Evolutionary conservation across 2,113 vertebrate genomes (phyloP).

Genomic region (Petaurus breviceps): DNA sequence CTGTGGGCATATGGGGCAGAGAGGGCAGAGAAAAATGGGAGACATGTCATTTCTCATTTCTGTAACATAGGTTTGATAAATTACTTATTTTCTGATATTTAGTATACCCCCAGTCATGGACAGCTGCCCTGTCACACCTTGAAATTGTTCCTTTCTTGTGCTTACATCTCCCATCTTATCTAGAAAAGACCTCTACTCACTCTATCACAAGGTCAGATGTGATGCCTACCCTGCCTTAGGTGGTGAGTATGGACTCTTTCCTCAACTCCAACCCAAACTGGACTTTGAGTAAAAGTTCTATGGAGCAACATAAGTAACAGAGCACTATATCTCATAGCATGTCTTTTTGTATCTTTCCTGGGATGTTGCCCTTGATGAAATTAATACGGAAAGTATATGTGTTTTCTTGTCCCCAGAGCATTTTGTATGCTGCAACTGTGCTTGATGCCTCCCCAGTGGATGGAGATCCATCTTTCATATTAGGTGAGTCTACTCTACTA

Average conservation of each 20-base stretch:
- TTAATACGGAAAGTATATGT: background rate
- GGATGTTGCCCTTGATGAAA: background rate
- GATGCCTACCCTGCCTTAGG: background rate
- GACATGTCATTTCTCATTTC: background rate
- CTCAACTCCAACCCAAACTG: no score
- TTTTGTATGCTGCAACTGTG: background rate
- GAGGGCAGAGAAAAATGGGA: background rate
- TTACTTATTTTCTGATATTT: background rate
- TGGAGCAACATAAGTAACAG: background rate
- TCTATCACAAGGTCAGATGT: background rate
- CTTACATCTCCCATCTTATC: background rate
- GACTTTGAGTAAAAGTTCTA: background rate
- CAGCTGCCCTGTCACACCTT: background rate
- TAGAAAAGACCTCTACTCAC: no score
- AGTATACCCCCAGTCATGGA: background rate
- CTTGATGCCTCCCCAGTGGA: background rate
- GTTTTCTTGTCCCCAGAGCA: background rate
- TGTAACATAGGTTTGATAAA: background rate
- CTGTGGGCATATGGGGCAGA: background rate
- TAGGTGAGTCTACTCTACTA: background rate
- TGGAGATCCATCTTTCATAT: background rate
- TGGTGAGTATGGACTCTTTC: no score
- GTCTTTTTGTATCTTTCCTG: background rate
- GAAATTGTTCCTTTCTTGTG: background rate
- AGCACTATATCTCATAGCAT: background rate